Conservation (phyloP, 1,140 invertebrate species). For the Laodelphax striatellus region DNA sequence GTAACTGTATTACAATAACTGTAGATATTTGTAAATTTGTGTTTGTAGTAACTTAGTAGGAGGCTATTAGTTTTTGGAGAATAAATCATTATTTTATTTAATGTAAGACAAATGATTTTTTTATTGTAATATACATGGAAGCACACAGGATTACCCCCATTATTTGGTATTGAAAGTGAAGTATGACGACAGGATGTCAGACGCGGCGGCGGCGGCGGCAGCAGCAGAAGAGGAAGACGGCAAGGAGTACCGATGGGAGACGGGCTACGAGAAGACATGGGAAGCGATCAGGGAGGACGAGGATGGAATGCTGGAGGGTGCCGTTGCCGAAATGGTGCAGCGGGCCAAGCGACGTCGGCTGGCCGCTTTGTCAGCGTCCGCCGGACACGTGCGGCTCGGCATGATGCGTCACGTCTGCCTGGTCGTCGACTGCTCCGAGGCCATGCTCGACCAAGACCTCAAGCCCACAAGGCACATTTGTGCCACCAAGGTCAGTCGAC, state of each 20-base stretch:
- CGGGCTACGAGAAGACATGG: conserved; percentile 95
- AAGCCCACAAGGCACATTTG: conserved; percentile 88
- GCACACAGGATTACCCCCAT: no score
- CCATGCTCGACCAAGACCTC: conserved; percentile 89
- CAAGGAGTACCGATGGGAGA: conserved; percentile 93
- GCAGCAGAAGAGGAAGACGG: conserved; percentile 59
- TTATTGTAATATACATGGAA: no score
- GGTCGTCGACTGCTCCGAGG: conserved; percentile 83
- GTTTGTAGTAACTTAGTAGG: no score
- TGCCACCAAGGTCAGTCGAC: conserved; percentile 60
- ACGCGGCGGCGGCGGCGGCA: no score
- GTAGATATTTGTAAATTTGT: no score
- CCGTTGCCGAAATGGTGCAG: conserved; percentile 82
- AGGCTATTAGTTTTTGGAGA: no score
- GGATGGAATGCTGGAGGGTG: conserved; percentile 76
- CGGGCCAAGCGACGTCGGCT: conserved; percentile 72
- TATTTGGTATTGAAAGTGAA: no score
- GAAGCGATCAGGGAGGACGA: conserved; percentile 95
- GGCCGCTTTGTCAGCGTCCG: conserved; percentile 54
- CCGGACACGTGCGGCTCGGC: conserved; percentile 68
- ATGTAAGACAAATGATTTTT: no score
- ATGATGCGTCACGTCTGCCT: conserved; percentile 94
- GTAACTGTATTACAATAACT: no score
- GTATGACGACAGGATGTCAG: neutral
- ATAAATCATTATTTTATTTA: no score